These are phyloP conservation scores for Megaustenia siamemsis DNA, from an alignment of 2,888 invertebrate species.

Conservation along the genomic window DNA sequence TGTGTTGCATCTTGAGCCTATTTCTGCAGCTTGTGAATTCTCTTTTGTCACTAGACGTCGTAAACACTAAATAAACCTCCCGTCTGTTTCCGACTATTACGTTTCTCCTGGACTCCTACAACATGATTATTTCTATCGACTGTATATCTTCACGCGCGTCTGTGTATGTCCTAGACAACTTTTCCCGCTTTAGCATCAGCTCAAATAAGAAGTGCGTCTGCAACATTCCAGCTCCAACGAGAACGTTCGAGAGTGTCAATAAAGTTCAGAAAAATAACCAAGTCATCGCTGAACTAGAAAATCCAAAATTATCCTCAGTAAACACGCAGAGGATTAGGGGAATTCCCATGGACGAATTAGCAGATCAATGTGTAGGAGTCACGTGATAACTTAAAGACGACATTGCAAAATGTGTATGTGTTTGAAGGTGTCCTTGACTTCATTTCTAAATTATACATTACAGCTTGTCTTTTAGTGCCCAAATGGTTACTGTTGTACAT, in stretches of 20 bases:
- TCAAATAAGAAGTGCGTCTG: background rate
- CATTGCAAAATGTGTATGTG: too few species aligned
- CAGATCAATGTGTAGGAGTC: background rate
- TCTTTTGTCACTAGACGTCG: too few species aligned
- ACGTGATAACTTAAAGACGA: too few species aligned
- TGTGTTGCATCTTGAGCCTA: too few species aligned
- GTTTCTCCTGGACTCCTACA: too few species aligned
- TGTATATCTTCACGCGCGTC: background rate
- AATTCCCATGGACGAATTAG: background rate
- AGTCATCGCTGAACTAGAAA: background rate
- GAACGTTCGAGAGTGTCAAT: background rate
- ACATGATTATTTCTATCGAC: background rate
- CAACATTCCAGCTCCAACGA: background rate
- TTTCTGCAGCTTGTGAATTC: too few species aligned
- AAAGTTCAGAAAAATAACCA: background rate
- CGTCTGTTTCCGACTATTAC: too few species aligned
- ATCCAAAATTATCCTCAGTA: background rate
- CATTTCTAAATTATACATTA: background rate
- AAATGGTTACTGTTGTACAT: too few species aligned
- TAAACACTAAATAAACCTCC: too few species aligned
- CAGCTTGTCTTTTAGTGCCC: background rate
- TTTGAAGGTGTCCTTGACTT: too few species aligned
- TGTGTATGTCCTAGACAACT: background rate
- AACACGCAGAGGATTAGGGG: background rate
- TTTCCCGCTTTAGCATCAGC: too few species aligned